These are phyloP conservation scores for Anarsia innoxiella DNA, from an alignment of 2,888 invertebrate genomes.

Conservation along the genomic window DNA sequence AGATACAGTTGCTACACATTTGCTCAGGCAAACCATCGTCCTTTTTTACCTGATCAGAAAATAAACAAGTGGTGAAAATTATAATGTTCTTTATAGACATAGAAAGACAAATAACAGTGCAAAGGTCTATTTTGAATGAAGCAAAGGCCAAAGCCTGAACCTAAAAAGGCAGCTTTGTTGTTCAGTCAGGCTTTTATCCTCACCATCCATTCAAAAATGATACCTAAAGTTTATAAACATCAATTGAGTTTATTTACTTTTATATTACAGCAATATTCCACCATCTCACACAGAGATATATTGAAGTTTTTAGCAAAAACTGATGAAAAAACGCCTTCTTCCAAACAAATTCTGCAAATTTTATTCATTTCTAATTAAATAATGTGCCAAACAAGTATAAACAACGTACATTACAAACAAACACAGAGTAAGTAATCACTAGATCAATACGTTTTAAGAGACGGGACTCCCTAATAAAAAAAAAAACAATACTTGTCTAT, in stretches of 20 bases:
- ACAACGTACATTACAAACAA: no score
- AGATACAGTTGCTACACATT: constrained; percentile 78
- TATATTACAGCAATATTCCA: constrained; percentile 75
- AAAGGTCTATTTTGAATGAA: no score
- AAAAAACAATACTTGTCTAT: no score
- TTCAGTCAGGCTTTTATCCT: background rate
- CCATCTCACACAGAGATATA: constrained; percentile 75
- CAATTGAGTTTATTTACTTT: constrained; percentile 42
- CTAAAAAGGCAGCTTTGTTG: no score
- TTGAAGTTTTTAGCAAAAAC: constrained; percentile 77
- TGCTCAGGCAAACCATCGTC: constrained; percentile 76
- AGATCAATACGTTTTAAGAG: no score
- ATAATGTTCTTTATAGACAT: background rate
- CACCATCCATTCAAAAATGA: background rate
- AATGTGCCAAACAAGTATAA: no score
- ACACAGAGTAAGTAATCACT: no score
- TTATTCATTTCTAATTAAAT: constrained; percentile 68
- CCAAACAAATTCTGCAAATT: constrained; percentile 77
- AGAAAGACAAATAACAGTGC: background rate
- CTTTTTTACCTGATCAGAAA: constrained; percentile 54
- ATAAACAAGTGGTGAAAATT: background rate
- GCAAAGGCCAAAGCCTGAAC: no score
- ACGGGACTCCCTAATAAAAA: no score
- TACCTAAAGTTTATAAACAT: background rate
- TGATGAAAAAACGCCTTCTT: constrained; percentile 76